These are phyloP conservation scores for Catagonus wagneri DNA, from an alignment of 2,113 vertebrate species.

Conservation along the genomic window DNA sequence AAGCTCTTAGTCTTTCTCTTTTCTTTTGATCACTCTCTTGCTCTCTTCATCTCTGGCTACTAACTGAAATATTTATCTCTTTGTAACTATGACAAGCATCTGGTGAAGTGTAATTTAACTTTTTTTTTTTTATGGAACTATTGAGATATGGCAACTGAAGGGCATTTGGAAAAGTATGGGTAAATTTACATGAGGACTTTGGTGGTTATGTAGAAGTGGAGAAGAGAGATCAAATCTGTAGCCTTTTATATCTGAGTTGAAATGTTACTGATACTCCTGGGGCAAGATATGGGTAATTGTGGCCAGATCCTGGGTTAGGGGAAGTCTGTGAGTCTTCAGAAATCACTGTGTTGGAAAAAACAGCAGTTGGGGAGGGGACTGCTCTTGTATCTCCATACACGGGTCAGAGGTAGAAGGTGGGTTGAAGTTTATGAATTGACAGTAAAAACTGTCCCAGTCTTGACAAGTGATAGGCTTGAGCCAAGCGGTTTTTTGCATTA, in stretches of 20 bases:
- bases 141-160: constrained; percentile 29
- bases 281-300: neutral
- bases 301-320: neutral
- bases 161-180: neutral
- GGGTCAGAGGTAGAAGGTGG: neutral
- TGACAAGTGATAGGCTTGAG: neutral
- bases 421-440: neutral
- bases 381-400: neutral
- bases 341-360: neutral
- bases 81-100: neutral
- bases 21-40: neutral
- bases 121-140: neutral
- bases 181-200: neutral
- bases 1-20: neutral
- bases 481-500: neutral
- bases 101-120: neutral
- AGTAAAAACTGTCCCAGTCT: neutral
- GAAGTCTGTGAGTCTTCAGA: neutral
- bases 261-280: neutral
- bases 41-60: neutral
- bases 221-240: neutral
- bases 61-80: constrained; percentile 24
- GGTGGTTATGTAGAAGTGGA: neutral
- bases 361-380: neutral
- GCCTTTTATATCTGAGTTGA: neutral